Evolutionary conservation across 2,113 vertebrate species (phyloP).

Genomic region (Eudyptes chrysolophus): DNA sequence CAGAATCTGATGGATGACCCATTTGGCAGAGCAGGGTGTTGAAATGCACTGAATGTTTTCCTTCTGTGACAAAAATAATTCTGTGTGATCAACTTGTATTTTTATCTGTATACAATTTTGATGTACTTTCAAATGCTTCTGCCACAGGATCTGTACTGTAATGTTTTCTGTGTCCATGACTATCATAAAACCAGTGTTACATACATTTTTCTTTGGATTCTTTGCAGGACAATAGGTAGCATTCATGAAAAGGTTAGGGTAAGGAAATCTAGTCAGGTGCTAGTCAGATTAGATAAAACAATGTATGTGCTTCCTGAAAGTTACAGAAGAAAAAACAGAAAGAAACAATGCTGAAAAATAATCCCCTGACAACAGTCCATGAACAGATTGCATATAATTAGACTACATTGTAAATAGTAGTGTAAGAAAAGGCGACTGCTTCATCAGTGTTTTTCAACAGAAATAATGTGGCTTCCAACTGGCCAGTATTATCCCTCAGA

Average conservation of each 20-base stretch:
- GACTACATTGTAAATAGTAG: neutral
- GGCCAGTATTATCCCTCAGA: neutral
- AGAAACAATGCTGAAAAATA: neutral
- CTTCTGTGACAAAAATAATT: neutral
- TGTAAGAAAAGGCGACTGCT: neutral
- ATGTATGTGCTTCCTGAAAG: neutral
- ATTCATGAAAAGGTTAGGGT: neutral
- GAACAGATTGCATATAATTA: neutral
- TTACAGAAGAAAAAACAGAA: neutral
- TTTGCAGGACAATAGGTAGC: neutral
- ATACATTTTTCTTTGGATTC: neutral
- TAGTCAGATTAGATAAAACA: neutral
- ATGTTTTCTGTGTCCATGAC: neutral
- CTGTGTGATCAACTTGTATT: neutral
- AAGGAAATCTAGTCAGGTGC: neutral
- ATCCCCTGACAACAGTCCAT: neutral
- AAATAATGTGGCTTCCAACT: neutral
- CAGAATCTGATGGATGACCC: neutral
- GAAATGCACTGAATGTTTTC: neutral
- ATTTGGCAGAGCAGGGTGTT: neutral
- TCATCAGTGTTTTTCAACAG: neutral
- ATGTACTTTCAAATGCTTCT: neutral
- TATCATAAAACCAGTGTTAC: neutral
- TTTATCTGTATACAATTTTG: neutral
- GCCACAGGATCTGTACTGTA: neutral